Evolutionary conservation across 1,140 invertebrate species (phyloP).

Genomic region (Eueides isabella): DNA sequence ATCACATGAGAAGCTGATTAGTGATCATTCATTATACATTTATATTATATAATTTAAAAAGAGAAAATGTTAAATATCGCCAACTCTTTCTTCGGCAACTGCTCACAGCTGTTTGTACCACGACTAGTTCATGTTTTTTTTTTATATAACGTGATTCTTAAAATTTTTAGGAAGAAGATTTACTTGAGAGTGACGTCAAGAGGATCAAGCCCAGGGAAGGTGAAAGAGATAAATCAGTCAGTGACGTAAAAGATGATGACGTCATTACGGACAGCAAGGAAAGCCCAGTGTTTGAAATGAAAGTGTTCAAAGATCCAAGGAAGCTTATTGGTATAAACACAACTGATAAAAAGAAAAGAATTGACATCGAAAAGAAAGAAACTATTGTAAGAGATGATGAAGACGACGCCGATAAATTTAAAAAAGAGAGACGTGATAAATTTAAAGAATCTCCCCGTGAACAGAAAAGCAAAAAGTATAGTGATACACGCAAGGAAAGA

Average conservation of each 20-base stretch:
- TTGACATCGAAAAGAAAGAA: slow-evolving; percentile 65
- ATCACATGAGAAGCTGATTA: no score
- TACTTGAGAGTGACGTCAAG: slow-evolving; percentile 70
- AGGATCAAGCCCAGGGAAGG: slow-evolving; percentile 78
- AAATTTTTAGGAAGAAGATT: slow-evolving; percentile 76
- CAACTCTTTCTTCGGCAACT: no score
- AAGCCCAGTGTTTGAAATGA: slow-evolving; percentile 67
- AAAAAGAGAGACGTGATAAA: slow-evolving; percentile 72
- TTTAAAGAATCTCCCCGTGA: slow-evolving; percentile 71
- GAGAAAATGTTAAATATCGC: no score
- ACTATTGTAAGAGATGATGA: slow-evolving; percentile 61
- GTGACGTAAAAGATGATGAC: slow-evolving; percentile 75
- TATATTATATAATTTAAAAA: no score
- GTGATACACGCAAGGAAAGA: slow-evolving; percentile 77
- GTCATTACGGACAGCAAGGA: slow-evolving; percentile 63
- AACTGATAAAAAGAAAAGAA: slow-evolving; percentile 72
- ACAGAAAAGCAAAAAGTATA: slow-evolving; percentile 78
- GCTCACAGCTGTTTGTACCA: no score
- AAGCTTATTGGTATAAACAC: slow-evolving; percentile 52
- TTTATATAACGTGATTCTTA: no score
- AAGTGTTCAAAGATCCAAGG: slow-evolving; percentile 70
- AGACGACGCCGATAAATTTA: slow-evolving; percentile 59
- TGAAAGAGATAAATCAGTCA: slow-evolving; percentile 74
- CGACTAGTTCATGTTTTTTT: no score
- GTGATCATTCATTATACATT: no score